Conservation (phyloP, 2,797 vertebrate species). For the Pangasius larnaudii region DNA sequence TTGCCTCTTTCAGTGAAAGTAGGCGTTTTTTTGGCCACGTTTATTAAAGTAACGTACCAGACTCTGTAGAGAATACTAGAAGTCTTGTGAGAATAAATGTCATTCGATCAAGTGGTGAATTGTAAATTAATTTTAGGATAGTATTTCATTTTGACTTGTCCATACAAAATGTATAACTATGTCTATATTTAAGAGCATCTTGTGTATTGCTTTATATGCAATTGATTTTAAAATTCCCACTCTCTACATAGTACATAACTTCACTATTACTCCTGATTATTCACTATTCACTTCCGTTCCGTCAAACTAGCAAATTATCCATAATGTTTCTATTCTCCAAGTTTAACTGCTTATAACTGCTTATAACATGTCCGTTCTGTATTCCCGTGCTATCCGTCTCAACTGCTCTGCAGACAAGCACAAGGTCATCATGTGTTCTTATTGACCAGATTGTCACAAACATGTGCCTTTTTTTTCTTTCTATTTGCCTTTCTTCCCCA, state of each 20-base stretch:
- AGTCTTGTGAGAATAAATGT: not conserved
- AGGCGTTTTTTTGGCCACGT: not conserved
- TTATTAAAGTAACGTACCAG: not conserved
- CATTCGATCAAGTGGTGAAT: not conserved
- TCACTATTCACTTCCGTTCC: not conserved
- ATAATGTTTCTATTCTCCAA: not conserved
- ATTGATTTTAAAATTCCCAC: not conserved
- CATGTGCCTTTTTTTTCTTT: constrained; percentile 28
- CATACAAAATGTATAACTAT: not conserved
- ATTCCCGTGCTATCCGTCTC: not conserved
- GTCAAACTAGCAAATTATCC: not conserved
- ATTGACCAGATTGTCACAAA: constrained; percentile 54
- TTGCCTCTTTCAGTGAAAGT: not conserved
- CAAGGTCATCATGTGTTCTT: constrained; percentile 29
- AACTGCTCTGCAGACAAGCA: not conserved
- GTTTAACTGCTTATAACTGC: not conserved
- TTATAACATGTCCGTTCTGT: not conserved
- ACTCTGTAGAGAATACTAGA: not conserved
- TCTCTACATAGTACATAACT: not conserved
- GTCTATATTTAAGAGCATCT: not conserved
- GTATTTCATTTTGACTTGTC: not conserved
- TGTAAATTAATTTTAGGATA: not conserved
- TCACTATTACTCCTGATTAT: not conserved
- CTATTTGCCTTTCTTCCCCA: not conserved
- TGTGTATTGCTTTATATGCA: not conserved